These are phyloP conservation scores for Pimpla rufipes DNA, from an alignment of 2,888 invertebrate species.

Conservation along the genomic window DNA sequence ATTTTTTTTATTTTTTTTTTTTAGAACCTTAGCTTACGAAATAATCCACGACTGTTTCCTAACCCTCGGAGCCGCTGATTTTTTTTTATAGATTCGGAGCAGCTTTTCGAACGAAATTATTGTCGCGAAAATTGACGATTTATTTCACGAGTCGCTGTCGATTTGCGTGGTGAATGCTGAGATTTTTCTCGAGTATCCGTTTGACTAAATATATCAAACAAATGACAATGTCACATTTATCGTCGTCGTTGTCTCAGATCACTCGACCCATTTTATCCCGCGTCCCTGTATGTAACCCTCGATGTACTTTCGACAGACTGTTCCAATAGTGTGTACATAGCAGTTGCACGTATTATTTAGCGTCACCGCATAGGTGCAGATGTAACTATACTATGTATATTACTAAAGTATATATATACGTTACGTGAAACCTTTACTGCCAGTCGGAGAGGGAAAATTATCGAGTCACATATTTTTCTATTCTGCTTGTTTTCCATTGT, in stretches of 20 bases:
- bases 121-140: not conserved
- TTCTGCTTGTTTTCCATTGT: constrained; percentile 70
- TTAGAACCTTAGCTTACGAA: not conserved
- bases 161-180: not conserved
- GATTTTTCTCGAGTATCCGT: not conserved
- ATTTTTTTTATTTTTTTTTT: not conserved
- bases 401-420: constrained; percentile 70
- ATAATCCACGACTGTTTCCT: not conserved
- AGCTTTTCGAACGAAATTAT: not conserved
- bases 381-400: constrained; percentile 73
- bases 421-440: constrained; percentile 71
- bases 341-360: constrained; percentile 20
- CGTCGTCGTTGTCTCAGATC: not conserved
- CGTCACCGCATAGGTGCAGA: constrained; percentile 26
- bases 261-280: not conserved
- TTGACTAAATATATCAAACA: not conserved
- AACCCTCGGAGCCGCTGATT: not conserved
- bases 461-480: constrained; percentile 79
- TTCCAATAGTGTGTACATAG: constrained; percentile 30
- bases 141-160: constrained; percentile 10
- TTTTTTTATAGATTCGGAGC: not conserved
- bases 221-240: constrained; percentile 10
- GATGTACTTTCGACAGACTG: constrained; percentile 26
- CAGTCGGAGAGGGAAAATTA: constrained; percentile 68
- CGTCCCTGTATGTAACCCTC: constrained; percentile 6